Evolutionary conservation across 2,888 invertebrate species (phyloP), one percentile per base, ranked within the genome.

Genomic region (Lochmaea crataegi): DNA sequence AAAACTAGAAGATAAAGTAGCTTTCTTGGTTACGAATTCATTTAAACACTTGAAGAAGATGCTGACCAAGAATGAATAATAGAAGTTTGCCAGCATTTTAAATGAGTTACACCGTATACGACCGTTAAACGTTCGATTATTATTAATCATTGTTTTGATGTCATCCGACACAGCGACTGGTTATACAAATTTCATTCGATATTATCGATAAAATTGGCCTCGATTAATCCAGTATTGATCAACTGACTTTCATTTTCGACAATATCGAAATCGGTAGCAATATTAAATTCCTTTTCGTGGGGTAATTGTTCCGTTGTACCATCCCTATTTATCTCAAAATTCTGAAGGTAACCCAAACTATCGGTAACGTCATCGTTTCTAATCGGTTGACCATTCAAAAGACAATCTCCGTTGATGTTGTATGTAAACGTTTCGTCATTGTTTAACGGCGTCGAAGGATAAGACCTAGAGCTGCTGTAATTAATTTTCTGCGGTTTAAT

Each of bases 401-500:
- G 78, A 78, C 84, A 87, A 80, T 87, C 87, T 63, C 85, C 83
- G 65, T 84, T 84, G 7, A 83, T 77, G 74, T 84, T 68, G 71
- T 85, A 86, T 51, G 83, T 83, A 76, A 86, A 86, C 1, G 82
- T 78, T 66, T 83, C 80, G 16, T 82, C 81, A 7, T 89, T 87
- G 14, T 87, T 85, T 73, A 91, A 83, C 16, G 94, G 94, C 18
- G 93, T 93, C 2, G 93, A 92, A 32, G 94, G 94, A 86, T 94
- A 94, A 0, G 94, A 94, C 83, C 93, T 92, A 14, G 93, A 93
- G 87, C 85, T 79, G 76, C 76, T 78, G 73, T 77, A 76, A 76
- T 79, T 74, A 67, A 77, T 48, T 86, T 87, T 58, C 87, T 60
- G 66, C 18, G 87, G 66, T 86, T 88, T 82, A 85, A 89, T 69